phyloP scores from a whole-genome alignment of 1,140 invertebrate genomes.

The Camponotus pennsylvanicus region DNA sequence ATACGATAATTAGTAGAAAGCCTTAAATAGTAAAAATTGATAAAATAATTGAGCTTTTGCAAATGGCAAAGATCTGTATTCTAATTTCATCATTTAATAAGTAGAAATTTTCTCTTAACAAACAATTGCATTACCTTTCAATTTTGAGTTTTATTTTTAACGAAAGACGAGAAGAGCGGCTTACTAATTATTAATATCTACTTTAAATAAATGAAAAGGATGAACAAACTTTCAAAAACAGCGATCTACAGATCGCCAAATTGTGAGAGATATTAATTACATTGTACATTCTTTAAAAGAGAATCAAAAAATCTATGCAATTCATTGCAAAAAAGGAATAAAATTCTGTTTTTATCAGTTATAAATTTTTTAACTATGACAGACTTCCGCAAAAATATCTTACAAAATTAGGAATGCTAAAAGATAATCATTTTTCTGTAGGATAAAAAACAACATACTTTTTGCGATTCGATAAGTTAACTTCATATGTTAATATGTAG shows the following conservation, averaged over 20 bases:
- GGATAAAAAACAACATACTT: neutral
- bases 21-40: neutral
- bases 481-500: neutral
- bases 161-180: neutral
- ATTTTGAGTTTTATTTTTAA: slow-evolving; percentile 18
- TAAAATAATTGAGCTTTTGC: neutral
- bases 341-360: neutral
- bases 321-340: neutral
- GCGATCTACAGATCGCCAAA: neutral
- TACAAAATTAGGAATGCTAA: neutral
- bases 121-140: neutral
- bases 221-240: neutral
- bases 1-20: neutral
- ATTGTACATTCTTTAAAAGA: neutral
- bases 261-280: neutral
- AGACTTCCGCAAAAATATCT: neutral
- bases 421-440: neutral
- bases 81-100: neutral
- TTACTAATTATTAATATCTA: neutral
- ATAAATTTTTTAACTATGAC: no score
- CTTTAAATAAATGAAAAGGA: slow-evolving; percentile 4
- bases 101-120: neutral
- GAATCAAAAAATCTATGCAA: neutral
- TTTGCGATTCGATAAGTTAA: neutral
- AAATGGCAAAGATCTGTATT: neutral